Evolutionary conservation across 1,140 invertebrate species (phyloP), one percentile per base, ranked within the genome.

Genomic region (Euwallacea similis): DNA sequence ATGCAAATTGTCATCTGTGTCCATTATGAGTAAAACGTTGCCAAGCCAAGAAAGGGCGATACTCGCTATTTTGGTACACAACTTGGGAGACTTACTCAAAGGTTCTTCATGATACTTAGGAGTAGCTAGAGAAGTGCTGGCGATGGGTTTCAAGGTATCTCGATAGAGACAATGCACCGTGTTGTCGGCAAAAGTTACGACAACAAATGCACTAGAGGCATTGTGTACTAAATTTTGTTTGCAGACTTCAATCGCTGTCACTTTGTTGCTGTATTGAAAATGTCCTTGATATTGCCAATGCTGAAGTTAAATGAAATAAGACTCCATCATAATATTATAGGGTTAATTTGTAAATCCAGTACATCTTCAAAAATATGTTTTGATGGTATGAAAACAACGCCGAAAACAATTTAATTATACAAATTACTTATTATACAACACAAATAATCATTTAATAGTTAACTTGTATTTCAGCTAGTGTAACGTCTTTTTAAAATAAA

Each of bases 11-110:
- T 91, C 90, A 56, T 88, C 85, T 2, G 88, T 88, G 81, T 94
- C 92, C 42, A 93, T 85, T 6, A 88, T 87, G 44, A 93, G 79
- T n/a, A 92, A 82, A 46, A 90, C 85, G 76, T 90, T 91, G 43
- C 92, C 92, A 61, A 93, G 84, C 86, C 88, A 90, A 0, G 91
- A 92, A 66, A 94, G 84, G 76, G 93, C 89, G 78, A 91, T 89
- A 77, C 85, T 85, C 56, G 86, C 86, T 73, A 89, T 88, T 73
- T 84, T 83, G 16, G 71, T 74, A 44, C 63, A 73, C 0, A 73
- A 13, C 61, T 76, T 82, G 66, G 82, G 78, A 76, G 82, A 82
- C 78, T 87, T 86, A 56, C 81, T 76, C 66, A 76, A 77, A 60
- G 82, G 82, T 75, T 85, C 84, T 74, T 87, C 86, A 50, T 67